Conservation (phyloP, 2,888 invertebrate genomes). For the Phengaris arion region DNA sequence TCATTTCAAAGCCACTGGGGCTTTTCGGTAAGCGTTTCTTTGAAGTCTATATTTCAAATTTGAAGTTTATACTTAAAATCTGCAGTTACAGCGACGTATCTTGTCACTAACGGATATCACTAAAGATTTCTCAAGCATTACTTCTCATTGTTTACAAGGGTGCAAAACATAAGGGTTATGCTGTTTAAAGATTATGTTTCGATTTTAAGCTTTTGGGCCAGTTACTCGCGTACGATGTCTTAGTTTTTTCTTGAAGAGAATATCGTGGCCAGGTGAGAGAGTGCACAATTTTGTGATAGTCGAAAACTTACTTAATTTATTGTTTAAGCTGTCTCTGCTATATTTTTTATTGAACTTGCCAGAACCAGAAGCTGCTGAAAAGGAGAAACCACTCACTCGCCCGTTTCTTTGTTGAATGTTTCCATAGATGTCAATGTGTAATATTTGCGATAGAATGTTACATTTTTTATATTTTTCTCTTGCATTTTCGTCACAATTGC, state of each 20-base stretch:
- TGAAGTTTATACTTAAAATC: no score
- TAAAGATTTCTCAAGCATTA: no score
- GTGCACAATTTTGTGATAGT: constrained; percentile 47
- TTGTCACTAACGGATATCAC: no score
- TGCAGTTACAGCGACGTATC: no score
- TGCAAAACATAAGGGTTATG: no score
- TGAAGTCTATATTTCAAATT: no score
- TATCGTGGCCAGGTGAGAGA: constrained; percentile 51
- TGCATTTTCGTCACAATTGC: not conserved
- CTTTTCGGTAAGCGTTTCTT: no score
- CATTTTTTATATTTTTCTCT: constrained; percentile 47
- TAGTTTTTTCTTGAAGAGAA: constrained; percentile 43
- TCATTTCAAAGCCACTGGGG: not conserved
- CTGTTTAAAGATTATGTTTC: not conserved
- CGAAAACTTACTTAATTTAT: constrained; percentile 46
- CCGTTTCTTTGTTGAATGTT: constrained; percentile 41
- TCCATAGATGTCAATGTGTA: constrained; percentile 55
- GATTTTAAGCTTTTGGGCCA: not conserved
- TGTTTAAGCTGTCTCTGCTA: constrained; percentile 27
- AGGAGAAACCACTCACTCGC: not conserved
- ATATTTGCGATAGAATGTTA: constrained; percentile 45
- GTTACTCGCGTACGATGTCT: not conserved
- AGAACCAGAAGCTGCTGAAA: constrained; percentile 33
- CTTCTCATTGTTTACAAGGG: no score
- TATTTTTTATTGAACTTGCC: not conserved